Base-by-base conservation (phyloP, 2,797 vertebrate genomes). In the Centropyge bicolor region DNA sequence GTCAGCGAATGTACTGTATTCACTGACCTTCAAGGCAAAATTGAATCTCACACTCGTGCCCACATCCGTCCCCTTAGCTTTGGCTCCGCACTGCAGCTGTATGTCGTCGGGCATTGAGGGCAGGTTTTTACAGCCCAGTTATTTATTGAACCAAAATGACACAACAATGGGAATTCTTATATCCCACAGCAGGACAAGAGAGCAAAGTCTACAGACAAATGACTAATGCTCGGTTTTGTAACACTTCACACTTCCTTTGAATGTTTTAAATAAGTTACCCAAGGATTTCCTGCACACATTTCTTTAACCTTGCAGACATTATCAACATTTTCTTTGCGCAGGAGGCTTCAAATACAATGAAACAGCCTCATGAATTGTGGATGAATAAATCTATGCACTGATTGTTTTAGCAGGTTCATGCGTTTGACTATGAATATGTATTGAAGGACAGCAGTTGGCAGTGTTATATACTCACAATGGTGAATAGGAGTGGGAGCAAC, bases 141-240 rank as follows among this genome's bases (percentile, higher is more conserved):
- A 94, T 91, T 92, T 87, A 94, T 94, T 94, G 89, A 94, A 76
- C 88, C 71, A 74, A 81, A 83, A 80, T 49, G 12, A 78, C 66
- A 65, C 5, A 52, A 65, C 60, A 45, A 70, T 31, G 27, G 27
- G 22, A 43, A 71, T 52, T 84, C 65, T 35, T 52, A 61, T 56
- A 43, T 67, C 78, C 62, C 54, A 45, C 22, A 49, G n/a, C 19
- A 61, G 66, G 41, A 67, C 6, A 27, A 22, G 38, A 60, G 92
- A 85, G 69, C 93, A 94, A 93, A 93, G 92, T 94, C 91, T 86
- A 69, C 55, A 20, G 40, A 60, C 61, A 24, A 55, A 72, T 11
- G 41, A 69, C 66, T 45, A 64, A 77, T 0, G 1, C 35, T 74
- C 13, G 8, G n/a, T 66, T 84, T 38, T 46, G 75, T 46, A 52